phyloP scores from a whole-genome alignment of 1,140 invertebrate species.

The Vanessa tameamea region DNA sequence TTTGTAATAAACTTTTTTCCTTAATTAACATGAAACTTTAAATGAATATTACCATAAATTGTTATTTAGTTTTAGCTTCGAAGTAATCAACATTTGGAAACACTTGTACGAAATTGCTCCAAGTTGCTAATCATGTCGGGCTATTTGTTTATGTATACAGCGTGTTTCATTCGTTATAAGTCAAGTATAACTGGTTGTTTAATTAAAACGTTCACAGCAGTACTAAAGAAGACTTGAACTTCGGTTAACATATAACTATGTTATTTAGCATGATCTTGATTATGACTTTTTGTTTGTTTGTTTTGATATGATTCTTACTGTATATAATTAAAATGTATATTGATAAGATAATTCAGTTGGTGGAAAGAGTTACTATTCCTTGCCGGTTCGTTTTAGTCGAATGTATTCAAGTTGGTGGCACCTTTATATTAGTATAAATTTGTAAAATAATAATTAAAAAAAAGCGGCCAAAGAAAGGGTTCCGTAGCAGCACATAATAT shows the following conservation, averaged over 20 bases:
- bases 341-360: too few species aligned
- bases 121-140: slow-evolving; percentile 10
- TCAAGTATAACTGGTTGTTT: not conserved
- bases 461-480: too few species aligned
- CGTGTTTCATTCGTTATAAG: slow-evolving; percentile 1
- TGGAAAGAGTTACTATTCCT: too few species aligned
- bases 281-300: not conserved
- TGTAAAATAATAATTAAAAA: too few species aligned
- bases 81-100: slow-evolving; percentile 12
- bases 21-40: not conserved
- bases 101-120: slow-evolving; percentile 11
- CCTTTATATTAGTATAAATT: too few species aligned
- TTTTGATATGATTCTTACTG: too few species aligned
- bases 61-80: not conserved
- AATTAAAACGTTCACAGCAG: not conserved
- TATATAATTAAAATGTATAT: too few species aligned
- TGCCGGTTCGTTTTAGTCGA: too few species aligned
- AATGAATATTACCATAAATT: not conserved
- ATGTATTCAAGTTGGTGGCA: too few species aligned
- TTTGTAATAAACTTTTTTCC: too few species aligned
- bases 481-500: too few species aligned
- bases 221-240: not conserved
- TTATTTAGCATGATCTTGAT: not conserved
- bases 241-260: not conserved
- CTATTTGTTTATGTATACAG: slow-evolving; percentile 16